These are phyloP conservation scores for Turritopsis rubra DNA, from an alignment of 30 jellyfish, hydroid and myxozoan genomes.

Conservation along the genomic window DNA sequence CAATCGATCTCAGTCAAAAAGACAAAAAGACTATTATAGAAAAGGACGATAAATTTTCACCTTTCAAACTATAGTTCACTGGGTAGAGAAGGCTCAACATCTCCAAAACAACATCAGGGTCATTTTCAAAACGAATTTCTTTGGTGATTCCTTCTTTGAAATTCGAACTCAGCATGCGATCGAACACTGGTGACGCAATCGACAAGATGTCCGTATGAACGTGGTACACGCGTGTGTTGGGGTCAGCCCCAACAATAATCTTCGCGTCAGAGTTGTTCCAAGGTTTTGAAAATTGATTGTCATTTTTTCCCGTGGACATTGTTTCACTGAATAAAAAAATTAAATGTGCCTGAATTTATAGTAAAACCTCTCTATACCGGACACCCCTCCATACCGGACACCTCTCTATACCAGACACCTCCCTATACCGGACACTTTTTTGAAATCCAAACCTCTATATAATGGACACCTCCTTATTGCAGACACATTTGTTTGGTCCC, in stretches of 20 bases:
- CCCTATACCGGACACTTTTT: no score
- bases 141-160: constrained; percentile 2
- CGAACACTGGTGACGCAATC: constrained; percentile 13
- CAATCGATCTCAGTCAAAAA: no score
- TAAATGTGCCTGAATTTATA: no score
- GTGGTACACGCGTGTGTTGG: not conserved
- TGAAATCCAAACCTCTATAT: no score
- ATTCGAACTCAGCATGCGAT: constrained; percentile 10
- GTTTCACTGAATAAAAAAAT: not conserved
- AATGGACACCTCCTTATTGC: no score
- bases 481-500: no score
- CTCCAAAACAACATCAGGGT: not conserved
- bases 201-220: constrained; percentile 2
- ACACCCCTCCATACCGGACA: no score
- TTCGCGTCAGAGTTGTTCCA: not conserved
- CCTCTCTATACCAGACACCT: no score
- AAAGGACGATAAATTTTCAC: not conserved
- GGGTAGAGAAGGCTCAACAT: constrained; percentile 9
- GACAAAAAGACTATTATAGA: no score
- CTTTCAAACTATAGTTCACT: not conserved
- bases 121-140: not conserved
- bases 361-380: no score
- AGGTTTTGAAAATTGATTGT: not conserved
- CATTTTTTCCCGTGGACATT: not conserved
- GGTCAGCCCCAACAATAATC: not conserved